Percentiles rank a stretch among this genome's conserved stretches.
These are phyloP conservation scores for Gadopsis marmoratus DNA, from an alignment of 2,797 vertebrate genomes.

Conservation along the genomic window DNA sequence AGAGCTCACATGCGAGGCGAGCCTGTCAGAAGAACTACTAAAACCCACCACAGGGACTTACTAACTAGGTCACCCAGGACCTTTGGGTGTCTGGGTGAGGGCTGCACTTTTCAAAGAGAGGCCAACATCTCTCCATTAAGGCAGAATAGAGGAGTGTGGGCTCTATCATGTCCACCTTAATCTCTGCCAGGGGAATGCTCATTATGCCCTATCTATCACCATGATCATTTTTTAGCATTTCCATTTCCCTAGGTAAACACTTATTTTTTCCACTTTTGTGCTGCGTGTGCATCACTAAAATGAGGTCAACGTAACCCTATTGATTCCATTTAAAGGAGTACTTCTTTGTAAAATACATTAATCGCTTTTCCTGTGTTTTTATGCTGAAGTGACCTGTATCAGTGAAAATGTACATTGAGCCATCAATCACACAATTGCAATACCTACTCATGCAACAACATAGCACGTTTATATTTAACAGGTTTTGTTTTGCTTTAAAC, in stretches of 20 bases:
- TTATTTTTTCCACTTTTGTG: constrained; percentile 71
- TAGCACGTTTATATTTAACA: not conserved
- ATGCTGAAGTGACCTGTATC: constrained; percentile 28
- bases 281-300: constrained; percentile 73
- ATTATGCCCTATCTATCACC: constrained; percentile 68
- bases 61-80: constrained; percentile 82
- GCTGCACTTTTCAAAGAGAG: constrained; percentile 70
- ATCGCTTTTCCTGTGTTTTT: constrained; percentile 31
- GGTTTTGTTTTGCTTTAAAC: constrained; percentile 8
- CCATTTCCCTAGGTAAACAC: constrained; percentile 73
- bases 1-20: constrained; percentile 56
- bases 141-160: constrained; percentile 57
- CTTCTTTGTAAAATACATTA: constrained; percentile 49
- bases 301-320: constrained; percentile 68
- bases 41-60: constrained; percentile 72
- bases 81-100: constrained; percentile 73
- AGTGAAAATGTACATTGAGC: constrained; percentile 4
- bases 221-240: constrained; percentile 72
- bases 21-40: constrained; percentile 71
- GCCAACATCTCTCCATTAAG: constrained; percentile 65
- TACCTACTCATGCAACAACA: not conserved
- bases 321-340: constrained; percentile 63
- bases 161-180: constrained; percentile 76
- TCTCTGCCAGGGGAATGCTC: constrained; percentile 71
- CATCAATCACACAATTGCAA: constrained; percentile 8